Percentiles rank a stretch among this genome's conserved stretches.
These are phyloP conservation scores for Drosophila niveifrons DNA, from an alignment of 2,888 invertebrate species.

Conservation along the genomic window DNA sequence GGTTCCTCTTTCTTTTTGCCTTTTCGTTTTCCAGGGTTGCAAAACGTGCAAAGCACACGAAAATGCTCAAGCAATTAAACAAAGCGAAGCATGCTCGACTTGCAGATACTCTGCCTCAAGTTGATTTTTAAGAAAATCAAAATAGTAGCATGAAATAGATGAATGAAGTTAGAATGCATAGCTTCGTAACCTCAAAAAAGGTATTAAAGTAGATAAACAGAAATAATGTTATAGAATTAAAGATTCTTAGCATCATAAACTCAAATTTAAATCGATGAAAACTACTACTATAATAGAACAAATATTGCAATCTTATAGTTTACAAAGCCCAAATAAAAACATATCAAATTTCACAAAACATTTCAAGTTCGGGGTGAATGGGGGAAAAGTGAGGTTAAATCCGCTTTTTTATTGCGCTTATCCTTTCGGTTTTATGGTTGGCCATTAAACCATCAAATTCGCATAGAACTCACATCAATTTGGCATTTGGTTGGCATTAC, in stretches of 20 bases:
- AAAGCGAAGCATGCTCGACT: neutral
- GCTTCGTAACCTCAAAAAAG: no score
- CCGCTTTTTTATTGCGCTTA: constrained; percentile 64
- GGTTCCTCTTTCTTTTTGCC: constrained; percentile 25
- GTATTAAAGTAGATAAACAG: no score
- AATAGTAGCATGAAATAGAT: no score
- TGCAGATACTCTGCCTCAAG: neutral
- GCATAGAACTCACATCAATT: constrained; percentile 53
- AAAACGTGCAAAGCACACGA: constrained; percentile 39
- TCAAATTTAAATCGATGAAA: no score
- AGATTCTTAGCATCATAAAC: no score
- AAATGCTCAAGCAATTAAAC: neutral
- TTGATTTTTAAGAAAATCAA: no score
- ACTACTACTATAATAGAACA: no score
- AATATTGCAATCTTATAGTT: no score
- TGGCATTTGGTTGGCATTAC: constrained; percentile 48
- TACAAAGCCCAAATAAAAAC: no score
- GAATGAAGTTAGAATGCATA: no score
- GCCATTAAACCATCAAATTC: constrained; percentile 70
- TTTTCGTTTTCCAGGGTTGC: constrained; percentile 46
- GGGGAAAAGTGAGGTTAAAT: constrained; percentile 16
- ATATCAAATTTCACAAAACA: no score
- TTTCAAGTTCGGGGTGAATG: neutral
- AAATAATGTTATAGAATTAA: no score
- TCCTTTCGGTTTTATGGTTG: constrained; percentile 63